A percentile compares a stretch with the other conserved stretches of the same genome.
phyloP scores from a whole-genome alignment of 2,797 vertebrate genomes.

The Mus minutoides region DNA sequence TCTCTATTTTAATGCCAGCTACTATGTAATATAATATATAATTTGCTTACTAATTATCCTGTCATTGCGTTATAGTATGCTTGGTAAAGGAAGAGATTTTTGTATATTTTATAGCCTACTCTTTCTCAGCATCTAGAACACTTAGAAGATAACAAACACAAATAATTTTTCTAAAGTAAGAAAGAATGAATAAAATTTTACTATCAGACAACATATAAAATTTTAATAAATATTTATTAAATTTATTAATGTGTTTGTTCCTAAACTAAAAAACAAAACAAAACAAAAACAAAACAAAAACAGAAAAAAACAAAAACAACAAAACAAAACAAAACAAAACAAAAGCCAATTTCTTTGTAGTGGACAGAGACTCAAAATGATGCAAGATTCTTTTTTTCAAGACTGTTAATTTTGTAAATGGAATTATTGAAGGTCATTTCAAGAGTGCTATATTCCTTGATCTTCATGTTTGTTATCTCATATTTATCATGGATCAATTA shows the following conservation, averaged over 20 bases:
- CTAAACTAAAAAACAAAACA: not conserved
- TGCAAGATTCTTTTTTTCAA: not conserved
- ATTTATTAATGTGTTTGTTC: conserved; percentile 32
- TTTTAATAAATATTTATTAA: conserved; percentile 9
- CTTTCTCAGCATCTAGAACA: not conserved
- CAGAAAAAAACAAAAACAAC: conserved; percentile 24
- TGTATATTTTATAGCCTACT: not conserved
- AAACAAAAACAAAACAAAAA: conserved; percentile 1
- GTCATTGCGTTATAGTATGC: not conserved
- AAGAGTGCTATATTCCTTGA: conserved; percentile 8
- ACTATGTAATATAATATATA: not conserved
- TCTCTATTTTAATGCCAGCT: not conserved
- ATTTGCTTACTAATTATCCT: conserved; percentile 12
- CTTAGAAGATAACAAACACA: conserved; percentile 25
- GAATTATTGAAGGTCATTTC: not conserved
- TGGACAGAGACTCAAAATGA: not conserved
- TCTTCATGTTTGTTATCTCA: not conserved
- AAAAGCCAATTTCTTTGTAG: not conserved
- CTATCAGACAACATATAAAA: conserved; percentile 14
- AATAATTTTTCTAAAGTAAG: conserved; percentile 60
- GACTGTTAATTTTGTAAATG: not conserved
- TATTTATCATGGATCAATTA: not conserved
- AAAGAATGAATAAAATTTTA: not conserved
- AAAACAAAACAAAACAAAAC: conserved; percentile 6
- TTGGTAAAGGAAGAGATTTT: conserved; percentile 15